Evolutionary conservation across 53 echinoderm and acorn worm species (phyloP), one percentile per base, ranked within the genome.

Genomic region (Astropecten irregularis): DNA sequence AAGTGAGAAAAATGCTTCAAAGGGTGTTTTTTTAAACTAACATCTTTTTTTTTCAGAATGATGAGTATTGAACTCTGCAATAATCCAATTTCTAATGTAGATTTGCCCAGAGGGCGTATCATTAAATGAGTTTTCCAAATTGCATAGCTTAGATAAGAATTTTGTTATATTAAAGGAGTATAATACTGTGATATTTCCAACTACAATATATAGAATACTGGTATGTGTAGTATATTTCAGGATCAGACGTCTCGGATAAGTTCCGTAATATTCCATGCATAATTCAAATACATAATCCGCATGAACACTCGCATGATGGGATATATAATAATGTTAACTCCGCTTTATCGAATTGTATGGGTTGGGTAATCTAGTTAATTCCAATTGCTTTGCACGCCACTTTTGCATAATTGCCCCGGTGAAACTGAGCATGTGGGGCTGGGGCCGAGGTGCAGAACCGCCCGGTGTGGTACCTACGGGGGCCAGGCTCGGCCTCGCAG

Each of bases 371-470:
- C 30, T 29, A 18, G 79, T 46, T 79, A 79, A 59, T 79, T 2
- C 79, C 79, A 60, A 79, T 79, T 47, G 44, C 60, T 61, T 62
- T 56, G 79, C 79, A 79, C 79, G 79, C 79, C 79, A 79, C 79
- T 79, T 79, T 62, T 47, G 79, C 63, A 79, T 79, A 79, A 79
- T 79, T 46, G 63, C 28, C 76, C 57, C 25, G 40, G 40, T 16
- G 76, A 59, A 58, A 76, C 27, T 40, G 40, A 59, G 52, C 26
- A 25, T 29, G 47, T 31, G 32, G 32, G 46, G 10, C 28, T 2
- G 29, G 46, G 10, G 19, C 42, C 7, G 29, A 42, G 46, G 33
- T 39, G 9, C 13, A 39, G 66, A 66, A 66, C 66, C 42, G 42
- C 42, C 42, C 42, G 42, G 42, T 42, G 42, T 42, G 34, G 66